These are phyloP conservation scores for Laspeyria flexula DNA, from an alignment of 2,888 invertebrate species.

Conservation along the genomic window DNA sequence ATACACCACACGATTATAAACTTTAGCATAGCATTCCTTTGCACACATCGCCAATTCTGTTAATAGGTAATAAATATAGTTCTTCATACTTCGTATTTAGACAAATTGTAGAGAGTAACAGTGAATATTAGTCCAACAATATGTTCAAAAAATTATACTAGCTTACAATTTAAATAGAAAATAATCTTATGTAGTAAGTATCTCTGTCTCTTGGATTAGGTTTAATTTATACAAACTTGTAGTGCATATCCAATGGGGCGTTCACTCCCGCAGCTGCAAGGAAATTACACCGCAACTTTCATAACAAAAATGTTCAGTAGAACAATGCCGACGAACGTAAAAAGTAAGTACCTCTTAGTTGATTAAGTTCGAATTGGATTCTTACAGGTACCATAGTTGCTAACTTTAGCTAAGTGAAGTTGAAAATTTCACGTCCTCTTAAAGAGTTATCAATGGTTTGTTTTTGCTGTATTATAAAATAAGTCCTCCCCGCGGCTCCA, in stretches of 20 bases:
- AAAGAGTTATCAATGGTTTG: too few relatives aligned
- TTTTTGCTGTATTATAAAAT: too few relatives aligned
- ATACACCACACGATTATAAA: too few relatives aligned
- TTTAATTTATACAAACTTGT: neutral
- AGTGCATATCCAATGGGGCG: neutral
- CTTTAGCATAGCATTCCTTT: too few relatives aligned
- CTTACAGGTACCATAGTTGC: neutral
- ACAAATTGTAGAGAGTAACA: too few relatives aligned
- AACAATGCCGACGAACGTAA: constrained; percentile 6
- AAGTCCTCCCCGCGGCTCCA: too few relatives aligned
- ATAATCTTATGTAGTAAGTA: neutral
- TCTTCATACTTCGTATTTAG: too few relatives aligned
- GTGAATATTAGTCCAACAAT: too few relatives aligned
- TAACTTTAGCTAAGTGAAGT: neutral
- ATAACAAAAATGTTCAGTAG: constrained; percentile 1
- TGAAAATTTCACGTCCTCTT: too few relatives aligned
- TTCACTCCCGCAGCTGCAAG: neutral
- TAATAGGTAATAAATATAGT: too few relatives aligned
- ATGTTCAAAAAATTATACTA: neutral
- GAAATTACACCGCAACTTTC: constrained; percentile 1
- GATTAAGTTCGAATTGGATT: constrained; percentile 7
- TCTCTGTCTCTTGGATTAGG: neutral
- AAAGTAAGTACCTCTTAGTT: constrained; percentile 10
- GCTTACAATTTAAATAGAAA: neutral
- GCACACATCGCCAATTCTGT: too few relatives aligned